A percentile compares a stretch with the other conserved stretches of the same genome.
phyloP scores from a whole-genome alignment of 2,888 invertebrate species.

The Urechis unicinctus region DNA sequence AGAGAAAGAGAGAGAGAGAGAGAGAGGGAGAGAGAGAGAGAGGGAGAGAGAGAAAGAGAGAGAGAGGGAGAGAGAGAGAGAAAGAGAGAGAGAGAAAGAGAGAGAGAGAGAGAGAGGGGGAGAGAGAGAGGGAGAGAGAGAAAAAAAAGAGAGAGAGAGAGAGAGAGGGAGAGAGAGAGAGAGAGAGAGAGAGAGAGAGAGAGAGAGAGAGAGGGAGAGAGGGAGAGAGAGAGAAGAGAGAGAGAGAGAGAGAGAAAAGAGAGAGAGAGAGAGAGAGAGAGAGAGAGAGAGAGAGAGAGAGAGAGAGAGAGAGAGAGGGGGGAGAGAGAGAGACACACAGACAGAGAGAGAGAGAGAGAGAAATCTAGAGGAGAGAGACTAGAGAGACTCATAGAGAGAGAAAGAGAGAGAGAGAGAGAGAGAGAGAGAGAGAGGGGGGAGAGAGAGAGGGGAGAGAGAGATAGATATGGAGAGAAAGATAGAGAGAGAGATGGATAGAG shows the following conservation, averaged over 20 bases:
- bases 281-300: conserved; percentile 8
- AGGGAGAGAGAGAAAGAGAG: not conserved
- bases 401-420: no score
- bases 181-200: not conserved
- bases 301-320: conserved; percentile 1
- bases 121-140: not conserved
- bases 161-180: not conserved
- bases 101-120: not conserved
- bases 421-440: no score
- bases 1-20: not conserved
- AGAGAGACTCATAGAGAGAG: no score
- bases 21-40: not conserved
- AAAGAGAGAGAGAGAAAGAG: not conserved
- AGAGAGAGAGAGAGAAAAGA: conserved; percentile 2
- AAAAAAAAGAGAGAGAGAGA: not conserved
- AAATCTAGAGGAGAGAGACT: no score
- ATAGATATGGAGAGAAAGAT: no score
- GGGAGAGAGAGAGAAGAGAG: not conserved
- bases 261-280: conserved; percentile 5
- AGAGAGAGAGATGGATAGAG: no score
- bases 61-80: not conserved
- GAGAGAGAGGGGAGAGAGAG: no score
- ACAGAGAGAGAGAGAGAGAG: not conserved
- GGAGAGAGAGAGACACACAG: not conserved
- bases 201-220: not conserved